These are phyloP conservation scores for Campaea margaritaria DNA, from an alignment of 2,888 invertebrate genomes.

Conservation along the genomic window DNA sequence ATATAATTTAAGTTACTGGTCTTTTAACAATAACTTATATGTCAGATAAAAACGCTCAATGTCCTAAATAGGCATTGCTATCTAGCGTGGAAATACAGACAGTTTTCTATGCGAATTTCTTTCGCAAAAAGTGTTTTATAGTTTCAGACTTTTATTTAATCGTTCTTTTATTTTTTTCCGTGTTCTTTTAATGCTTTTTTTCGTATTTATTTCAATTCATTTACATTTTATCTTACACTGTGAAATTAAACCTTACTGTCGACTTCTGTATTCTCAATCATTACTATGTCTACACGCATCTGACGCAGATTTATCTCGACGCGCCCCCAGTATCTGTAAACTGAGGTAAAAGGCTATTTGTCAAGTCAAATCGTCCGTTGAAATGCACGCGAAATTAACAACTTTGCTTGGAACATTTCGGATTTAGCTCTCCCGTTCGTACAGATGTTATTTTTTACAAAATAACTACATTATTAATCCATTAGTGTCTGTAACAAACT, in stretches of 20 bases:
- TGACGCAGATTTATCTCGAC: constrained; percentile 52
- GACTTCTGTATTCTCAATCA: background rate
- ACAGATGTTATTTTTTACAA: constrained; percentile 11
- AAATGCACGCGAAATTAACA: constrained; percentile 41
- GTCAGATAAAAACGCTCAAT: no score
- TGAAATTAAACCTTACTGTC: background rate
- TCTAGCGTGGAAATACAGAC: no score
- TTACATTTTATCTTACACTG: no score
- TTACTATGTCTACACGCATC: constrained; percentile 45
- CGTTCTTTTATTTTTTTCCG: no score
- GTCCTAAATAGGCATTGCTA: no score
- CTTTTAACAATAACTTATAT: no score
- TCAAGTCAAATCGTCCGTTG: constrained; percentile 54
- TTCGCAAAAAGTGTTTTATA: no score
- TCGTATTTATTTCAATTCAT: no score
- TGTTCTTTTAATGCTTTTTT: no score
- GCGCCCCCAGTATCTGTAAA: constrained; percentile 42
- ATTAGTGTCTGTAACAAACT: background rate
- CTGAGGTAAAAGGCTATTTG: constrained; percentile 47
- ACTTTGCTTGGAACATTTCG: constrained; percentile 35
- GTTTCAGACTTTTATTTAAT: no score
- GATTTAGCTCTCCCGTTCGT: constrained; percentile 29
- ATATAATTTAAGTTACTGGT: no score
- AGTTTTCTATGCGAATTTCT: no score
- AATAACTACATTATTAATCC: background rate